A percentile compares a stretch with the other conserved stretches of the same genome.
These are phyloP conservation scores for Lottia gigantea DNA, from an alignment of 2,888 invertebrate species.

Conservation along the genomic window DNA sequence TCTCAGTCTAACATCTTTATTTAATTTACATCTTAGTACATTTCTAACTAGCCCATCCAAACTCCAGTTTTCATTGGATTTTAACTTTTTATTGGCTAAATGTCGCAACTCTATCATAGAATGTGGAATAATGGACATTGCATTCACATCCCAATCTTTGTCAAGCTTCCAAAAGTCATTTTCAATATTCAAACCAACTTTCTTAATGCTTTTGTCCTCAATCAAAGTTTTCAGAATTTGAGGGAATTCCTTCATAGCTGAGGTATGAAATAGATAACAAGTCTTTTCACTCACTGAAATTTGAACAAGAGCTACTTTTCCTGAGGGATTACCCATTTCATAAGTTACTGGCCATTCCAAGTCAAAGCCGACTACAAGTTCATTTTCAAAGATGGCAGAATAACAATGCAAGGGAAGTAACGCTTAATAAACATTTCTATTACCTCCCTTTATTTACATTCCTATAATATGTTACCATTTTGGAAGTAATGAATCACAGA, in stretches of 20 bases:
- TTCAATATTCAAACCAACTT: constrained; percentile 52
- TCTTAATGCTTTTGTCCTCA: constrained; percentile 38
- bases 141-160: constrained; percentile 49
- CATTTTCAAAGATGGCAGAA: constrained; percentile 4
- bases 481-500: too few relatives aligned
- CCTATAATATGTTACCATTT: too few relatives aligned
- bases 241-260: constrained; percentile 48
- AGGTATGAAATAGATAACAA: constrained; percentile 57
- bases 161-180: constrained; percentile 57
- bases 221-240: constrained; percentile 40
- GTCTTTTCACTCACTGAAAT: constrained; percentile 40
- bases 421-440: too few relatives aligned
- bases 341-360: constrained; percentile 59
- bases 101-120: constrained; percentile 44
- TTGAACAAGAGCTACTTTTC: constrained; percentile 52
- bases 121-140: constrained; percentile 36
- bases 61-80: constrained; percentile 53
- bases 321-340: constrained; percentile 36
- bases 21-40: constrained; percentile 43
- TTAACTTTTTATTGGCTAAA: constrained; percentile 49
- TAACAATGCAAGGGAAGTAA: too few relatives aligned
- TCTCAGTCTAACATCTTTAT: constrained; percentile 44
- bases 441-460: too few relatives aligned
- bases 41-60: constrained; percentile 52
- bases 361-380: constrained; percentile 49